Percentiles rank a stretch among this genome's conserved stretches.
Conservation (phyloP, 2,797 vertebrate species). For the Pipistrellus pygmaeus region DNA sequence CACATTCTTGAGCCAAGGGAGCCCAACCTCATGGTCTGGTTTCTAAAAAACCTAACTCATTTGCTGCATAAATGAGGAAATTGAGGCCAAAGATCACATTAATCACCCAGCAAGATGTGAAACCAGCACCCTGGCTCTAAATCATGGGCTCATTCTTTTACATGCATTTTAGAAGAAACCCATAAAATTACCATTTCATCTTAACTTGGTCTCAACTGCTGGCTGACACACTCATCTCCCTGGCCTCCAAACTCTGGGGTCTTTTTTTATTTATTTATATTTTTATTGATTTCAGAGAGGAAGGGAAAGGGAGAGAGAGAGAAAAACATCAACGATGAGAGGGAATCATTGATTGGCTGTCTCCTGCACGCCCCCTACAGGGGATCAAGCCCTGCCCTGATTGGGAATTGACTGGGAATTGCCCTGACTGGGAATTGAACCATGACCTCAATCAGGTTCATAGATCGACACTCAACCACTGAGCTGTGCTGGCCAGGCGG, state of each 20-base stretch:
- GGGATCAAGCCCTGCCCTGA: too few relatives aligned
- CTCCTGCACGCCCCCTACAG: too few relatives aligned
- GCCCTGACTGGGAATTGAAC: too few relatives aligned
- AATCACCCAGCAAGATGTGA: not conserved
- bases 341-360: too few relatives aligned
- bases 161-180: slow-evolving; percentile 8
- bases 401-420: too few relatives aligned
- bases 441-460: too few relatives aligned
- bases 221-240: not conserved
- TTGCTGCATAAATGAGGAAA: slow-evolving; percentile 1
- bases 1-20: not conserved
- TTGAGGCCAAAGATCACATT: not conserved
- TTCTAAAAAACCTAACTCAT: not conserved
- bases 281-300: too few relatives aligned
- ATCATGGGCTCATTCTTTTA: slow-evolving; percentile 20
- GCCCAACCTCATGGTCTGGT: not conserved
- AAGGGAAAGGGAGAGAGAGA: too few relatives aligned
- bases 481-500: too few relatives aligned
- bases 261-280: too few relatives aligned
- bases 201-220: not conserved
- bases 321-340: too few relatives aligned
- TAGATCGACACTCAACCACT: too few relatives aligned
- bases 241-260: not conserved
- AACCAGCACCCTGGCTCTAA: not conserved
- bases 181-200: not conserved